Base-by-base conservation (phyloP, 2,797 vertebrate genomes). In the Sternarchorhynchus goeldii region DNA sequence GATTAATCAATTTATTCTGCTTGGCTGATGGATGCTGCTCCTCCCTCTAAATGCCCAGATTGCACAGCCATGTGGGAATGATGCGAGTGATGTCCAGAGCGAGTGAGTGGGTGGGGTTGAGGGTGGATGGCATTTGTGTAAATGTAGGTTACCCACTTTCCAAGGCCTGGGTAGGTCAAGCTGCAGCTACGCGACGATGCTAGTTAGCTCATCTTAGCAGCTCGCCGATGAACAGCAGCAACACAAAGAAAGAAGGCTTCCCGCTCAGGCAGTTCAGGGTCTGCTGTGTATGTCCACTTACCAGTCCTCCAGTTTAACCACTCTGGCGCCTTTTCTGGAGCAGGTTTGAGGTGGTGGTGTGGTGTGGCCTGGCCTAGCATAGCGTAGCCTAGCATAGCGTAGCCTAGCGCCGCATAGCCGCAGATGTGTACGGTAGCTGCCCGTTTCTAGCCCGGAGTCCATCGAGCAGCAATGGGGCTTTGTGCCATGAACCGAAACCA, bases 71-170 rank as follows among this genome's bases (percentile, higher is more conserved):
- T 53, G 41, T 68, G 4, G 6, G 21, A 29, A 53, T 45, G n/a
- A 69, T 45, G 41, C 7, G 41, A 55, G 67, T 3, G 25, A 31
- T 21, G 67, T 53, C 66, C 36, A 39, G 36, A 21, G 36, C 41
- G 2, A 32, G 60, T 4, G 62, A 6, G 59, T 16, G 59, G 14
- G 58, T 60, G 58, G n/a, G 56, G 4, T 16, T 29, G 76, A 63
- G 62, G 14, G 74, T 78, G 66, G 8, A 12, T 81, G 78, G 86
- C 79, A 88, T 88, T 88, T 76, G 79, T 87, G 31, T 4, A 86
- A 88, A 90, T 90, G 85, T 91, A 89, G 88, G 85, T 90, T 87
- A 89, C 78, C 74, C 79, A 21, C 58, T 87, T 80, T 57, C 25
- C 68, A 53, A 58, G 53, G 73, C 65, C 64, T 58, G 36, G 45